Evolutionary conservation across 2,113 vertebrate genomes (phyloP), one percentile per base, ranked within the genome.

Genomic region (Pangasianodon hypophthalmus): DNA sequence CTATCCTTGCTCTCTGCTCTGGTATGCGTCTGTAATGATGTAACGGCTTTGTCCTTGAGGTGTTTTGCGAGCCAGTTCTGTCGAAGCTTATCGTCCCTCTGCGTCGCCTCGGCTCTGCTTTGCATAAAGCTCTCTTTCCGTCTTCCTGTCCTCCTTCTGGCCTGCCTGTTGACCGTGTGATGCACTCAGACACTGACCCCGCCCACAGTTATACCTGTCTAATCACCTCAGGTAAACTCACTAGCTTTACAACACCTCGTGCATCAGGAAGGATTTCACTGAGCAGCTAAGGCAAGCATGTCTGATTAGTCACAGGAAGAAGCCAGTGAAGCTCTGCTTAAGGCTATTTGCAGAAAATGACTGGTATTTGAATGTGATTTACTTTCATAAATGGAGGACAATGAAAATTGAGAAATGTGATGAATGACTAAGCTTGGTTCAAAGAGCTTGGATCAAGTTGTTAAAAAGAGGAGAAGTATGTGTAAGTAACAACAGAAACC

Each of bases 61-160:
- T 87, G 89, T 89, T 87, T 88, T 88, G 84, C 21, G 89, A 84
- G 84, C 87, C 87, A 52, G 37, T 90, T 92, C 89, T 69, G 73
- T 84, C 86, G 79, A 69, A 69, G 79, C 89, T 84, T 92, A 89
- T 92, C 89, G 46, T 71, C 48, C 13, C 32, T 11, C 44, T 54
- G 82, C 48, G 83, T 88, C 83, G 75, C 81, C 50, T 44, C 44
- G 67, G 86, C 81, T 81, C 77, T 54, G 73, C 79, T 92, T 92
- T 90, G 81, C 91, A 92, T 92, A 83, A 81, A 84, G 79, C 56
- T 85, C 2, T 85, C 54, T 87, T 54, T 92, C 67, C 91, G n/a
- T 84, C 87, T 92, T 89, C 91, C 87, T 87, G 69, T 79, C 79
- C 41, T 84, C 32, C 10, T 62, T 44, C 56, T 37, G 82, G 50